Evolutionary conservation across 2,113 vertebrate genomes (phyloP).

Genomic region (Crocuta crocuta): DNA sequence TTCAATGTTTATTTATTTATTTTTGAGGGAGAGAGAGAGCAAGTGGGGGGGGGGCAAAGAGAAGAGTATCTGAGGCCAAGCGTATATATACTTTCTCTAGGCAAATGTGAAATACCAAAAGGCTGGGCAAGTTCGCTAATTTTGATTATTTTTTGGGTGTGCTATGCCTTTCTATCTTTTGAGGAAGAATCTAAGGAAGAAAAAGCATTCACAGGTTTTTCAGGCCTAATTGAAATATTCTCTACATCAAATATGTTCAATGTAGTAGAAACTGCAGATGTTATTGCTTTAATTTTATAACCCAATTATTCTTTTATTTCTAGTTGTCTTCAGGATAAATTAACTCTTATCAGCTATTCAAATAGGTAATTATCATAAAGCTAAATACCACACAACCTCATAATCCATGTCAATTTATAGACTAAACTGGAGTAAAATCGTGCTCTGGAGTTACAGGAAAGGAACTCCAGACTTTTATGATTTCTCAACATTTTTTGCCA

Average conservation of each 20-base stretch:
- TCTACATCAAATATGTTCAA: conserved; percentile 87
- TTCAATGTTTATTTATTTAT: no score
- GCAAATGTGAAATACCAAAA: conserved; percentile 1
- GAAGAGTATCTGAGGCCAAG: neutral
- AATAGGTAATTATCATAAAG: conserved; percentile 81
- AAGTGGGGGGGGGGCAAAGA: no score
- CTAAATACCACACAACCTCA: conserved; percentile 69
- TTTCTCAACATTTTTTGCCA: conserved; percentile 41
- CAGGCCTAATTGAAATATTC: conserved; percentile 87
- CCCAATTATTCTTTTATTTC: conserved; percentile 88
- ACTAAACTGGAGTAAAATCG: conserved; percentile 41
- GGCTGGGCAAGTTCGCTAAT: neutral
- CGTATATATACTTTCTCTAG: neutral
- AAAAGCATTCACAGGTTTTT: conserved; percentile 85
- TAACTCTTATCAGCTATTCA: conserved; percentile 83
- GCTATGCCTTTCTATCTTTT: conserved; percentile 81
- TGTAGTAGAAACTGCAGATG: conserved; percentile 88
- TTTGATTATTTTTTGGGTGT: conserved; percentile 75
- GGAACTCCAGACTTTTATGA: conserved; percentile 68
- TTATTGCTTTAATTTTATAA: conserved; percentile 88
- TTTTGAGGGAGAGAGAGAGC: no score
- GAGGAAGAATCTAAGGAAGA: conserved; percentile 85
- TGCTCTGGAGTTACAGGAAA: conserved; percentile 60
- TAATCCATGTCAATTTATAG: conserved; percentile 72
- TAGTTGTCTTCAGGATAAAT: conserved; percentile 85